Conservation (phyloP, 2,113 vertebrate species). For the Pimephales promelas region DNA sequence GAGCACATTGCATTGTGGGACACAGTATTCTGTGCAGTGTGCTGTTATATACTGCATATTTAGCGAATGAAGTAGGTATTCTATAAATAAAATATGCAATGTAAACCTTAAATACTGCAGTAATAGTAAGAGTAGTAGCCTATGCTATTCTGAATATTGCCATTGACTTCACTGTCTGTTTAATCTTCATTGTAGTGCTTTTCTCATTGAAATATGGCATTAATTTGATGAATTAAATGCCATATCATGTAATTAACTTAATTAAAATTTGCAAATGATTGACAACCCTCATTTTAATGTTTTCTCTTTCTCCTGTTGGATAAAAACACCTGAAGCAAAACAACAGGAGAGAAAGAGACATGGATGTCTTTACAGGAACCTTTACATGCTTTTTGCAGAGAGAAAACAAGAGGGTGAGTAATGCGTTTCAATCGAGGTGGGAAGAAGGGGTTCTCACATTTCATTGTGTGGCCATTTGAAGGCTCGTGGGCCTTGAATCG, state of each 20-base stretch:
- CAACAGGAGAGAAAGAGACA: background rate
- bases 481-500: background rate
- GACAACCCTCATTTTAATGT: background rate
- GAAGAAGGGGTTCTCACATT: conserved; percentile 1
- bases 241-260: background rate
- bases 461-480: conserved; percentile 6
- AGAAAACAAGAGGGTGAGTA: background rate
- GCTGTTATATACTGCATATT: background rate
- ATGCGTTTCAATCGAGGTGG: conserved; percentile 4
- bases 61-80: background rate
- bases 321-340: background rate
- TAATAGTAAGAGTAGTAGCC: background rate
- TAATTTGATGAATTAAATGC: conserved; percentile 4
- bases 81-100: background rate
- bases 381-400: background rate
- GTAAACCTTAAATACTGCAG: background rate
- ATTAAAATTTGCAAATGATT: background rate
- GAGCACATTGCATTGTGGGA: too few relatives aligned
- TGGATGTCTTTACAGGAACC: background rate
- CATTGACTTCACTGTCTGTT: background rate
- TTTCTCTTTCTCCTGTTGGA: background rate
- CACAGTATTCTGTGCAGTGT: too few relatives aligned
- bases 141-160: background rate
- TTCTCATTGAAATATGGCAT: background rate
- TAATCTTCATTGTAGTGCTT: background rate